Conservation (phyloP, 2,797 vertebrate species). For the Sebastes flavidus region DNA sequence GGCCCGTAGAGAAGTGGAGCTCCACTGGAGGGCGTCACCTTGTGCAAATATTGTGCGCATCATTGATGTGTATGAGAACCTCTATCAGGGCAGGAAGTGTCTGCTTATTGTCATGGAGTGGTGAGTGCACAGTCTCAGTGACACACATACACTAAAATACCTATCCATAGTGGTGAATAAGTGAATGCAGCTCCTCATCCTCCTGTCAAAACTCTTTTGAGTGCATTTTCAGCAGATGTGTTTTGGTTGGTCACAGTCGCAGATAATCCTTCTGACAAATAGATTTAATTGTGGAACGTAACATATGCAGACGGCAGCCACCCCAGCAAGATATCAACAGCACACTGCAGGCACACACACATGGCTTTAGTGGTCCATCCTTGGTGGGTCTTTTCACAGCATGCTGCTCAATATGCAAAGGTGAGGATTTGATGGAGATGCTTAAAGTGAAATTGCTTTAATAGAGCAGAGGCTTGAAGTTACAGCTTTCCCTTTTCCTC, state of each 20-base stretch:
- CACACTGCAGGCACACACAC: background rate
- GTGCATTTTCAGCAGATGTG: background rate
- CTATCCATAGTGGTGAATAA: background rate
- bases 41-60: constrained; percentile 95
- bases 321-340: background rate
- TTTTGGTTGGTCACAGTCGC: background rate
- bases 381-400: background rate
- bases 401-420: background rate
- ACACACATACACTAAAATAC: background rate
- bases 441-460: background rate
- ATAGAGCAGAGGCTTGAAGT: background rate
- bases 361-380: background rate
- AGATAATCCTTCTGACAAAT: background rate
- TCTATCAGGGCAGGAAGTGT: constrained; percentile 92
- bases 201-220: background rate
- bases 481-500: background rate
- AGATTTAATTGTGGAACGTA: background rate
- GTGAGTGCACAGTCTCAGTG: constrained; percentile 76
- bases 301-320: background rate
- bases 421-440: background rate
- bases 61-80: constrained; percentile 96
- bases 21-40: constrained; percentile 95
- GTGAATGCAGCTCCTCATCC: background rate
- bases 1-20: constrained; percentile 94
- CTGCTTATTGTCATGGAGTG: constrained; percentile 99